Evolutionary conservation across 2,797 vertebrate species (phyloP).

Genomic region (Hypotaenidia philippensis): DNA sequence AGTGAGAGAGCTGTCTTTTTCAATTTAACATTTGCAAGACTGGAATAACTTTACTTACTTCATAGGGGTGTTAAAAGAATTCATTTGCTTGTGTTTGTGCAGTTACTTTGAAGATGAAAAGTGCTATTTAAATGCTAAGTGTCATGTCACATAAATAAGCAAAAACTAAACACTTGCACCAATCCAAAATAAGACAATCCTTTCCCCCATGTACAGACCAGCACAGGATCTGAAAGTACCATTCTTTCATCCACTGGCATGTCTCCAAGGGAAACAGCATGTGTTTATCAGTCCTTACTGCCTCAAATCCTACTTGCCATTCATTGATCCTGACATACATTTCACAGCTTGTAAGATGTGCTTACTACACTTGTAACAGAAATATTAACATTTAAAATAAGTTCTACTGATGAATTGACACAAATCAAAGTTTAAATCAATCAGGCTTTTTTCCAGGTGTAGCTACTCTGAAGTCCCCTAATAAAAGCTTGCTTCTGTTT

Average conservation of each 20-base stretch:
- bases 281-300: neutral
- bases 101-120: neutral
- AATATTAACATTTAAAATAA: neutral
- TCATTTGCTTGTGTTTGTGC: neutral
- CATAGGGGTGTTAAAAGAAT: neutral
- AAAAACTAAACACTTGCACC: neutral
- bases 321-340: neutral
- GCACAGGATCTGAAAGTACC: neutral
- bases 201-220: neutral
- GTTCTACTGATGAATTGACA: neutral
- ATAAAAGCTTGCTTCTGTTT: neutral
- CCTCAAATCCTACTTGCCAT: neutral
- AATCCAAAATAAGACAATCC: neutral
- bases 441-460: neutral
- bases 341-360: neutral
- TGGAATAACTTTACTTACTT: neutral
- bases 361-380: neutral
- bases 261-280: neutral
- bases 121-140: neutral
- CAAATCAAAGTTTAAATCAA: neutral
- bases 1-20: neutral
- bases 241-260: neutral
- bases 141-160: neutral
- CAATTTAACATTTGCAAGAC: neutral
- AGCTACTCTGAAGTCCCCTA: neutral